phyloP scores from a whole-genome alignment of 2,797 vertebrate genomes.

The Urosaurus nigricauda region DNA sequence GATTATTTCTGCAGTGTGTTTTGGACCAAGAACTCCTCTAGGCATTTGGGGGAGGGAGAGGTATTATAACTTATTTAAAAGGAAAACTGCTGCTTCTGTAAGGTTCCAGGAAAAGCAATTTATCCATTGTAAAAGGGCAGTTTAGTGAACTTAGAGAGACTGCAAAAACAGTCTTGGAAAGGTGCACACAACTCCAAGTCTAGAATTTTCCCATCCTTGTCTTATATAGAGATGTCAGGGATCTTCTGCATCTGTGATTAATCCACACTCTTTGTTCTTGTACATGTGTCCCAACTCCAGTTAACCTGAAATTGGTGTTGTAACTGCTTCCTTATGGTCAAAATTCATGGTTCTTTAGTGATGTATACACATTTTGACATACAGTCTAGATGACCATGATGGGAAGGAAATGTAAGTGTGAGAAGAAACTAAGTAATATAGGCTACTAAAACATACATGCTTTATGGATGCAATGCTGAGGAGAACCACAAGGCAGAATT shows the following conservation, averaged over 20 bases:
- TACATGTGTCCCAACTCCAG: too few species aligned
- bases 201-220: too few species aligned
- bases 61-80: too few species aligned
- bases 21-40: too few species aligned
- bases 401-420: not conserved
- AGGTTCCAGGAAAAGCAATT: too few species aligned
- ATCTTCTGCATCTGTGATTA: not conserved
- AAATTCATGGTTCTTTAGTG: not conserved
- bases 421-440: not conserved
- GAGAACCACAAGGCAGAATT: not conserved
- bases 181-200: too few species aligned
- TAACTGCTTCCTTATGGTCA: not conserved
- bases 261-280: not conserved
- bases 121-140: too few species aligned
- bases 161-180: too few species aligned
- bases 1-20: too few species aligned
- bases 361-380: not conserved
- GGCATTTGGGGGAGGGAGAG: too few species aligned
- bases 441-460: not conserved
- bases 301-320: not conserved
- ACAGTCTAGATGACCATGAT: not conserved
- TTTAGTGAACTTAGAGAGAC: too few species aligned
- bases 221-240: not conserved
- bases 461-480: not conserved
- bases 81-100: too few species aligned